These are phyloP conservation scores for Hemiscyllium ocellatum DNA, from an alignment of 2,113 vertebrate species.

Conservation along the genomic window DNA sequence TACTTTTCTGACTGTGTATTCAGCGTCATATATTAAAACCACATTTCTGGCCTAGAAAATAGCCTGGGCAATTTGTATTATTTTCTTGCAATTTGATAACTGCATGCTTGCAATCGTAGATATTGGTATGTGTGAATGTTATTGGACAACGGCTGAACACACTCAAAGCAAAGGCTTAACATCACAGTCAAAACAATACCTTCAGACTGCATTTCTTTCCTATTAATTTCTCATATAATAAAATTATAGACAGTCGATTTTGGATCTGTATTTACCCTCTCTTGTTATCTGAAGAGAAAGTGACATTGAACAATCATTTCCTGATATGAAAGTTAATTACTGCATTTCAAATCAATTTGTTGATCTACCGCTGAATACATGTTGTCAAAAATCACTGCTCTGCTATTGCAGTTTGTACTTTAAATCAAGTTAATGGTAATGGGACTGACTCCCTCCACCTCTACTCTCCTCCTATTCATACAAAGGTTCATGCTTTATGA, in stretches of 20 bases:
- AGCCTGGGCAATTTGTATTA: no score
- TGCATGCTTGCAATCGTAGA: not conserved
- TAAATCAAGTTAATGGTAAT: not conserved
- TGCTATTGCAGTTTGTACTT: not conserved
- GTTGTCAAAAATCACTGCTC: not conserved
- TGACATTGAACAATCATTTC: not conserved
- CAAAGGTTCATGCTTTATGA: not conserved
- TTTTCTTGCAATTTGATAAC: constrained; percentile 5
- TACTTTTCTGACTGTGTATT: not conserved
- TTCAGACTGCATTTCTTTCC: not conserved
- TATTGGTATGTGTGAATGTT: not conserved
- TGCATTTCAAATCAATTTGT: not conserved
- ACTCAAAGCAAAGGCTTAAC: constrained; percentile 6
- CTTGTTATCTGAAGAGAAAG: not conserved
- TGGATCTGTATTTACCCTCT: not conserved
- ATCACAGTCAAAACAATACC: not conserved
- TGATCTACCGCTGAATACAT: not conserved
- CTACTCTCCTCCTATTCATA: no score
- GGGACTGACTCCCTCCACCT: not conserved
- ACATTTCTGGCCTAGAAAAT: not conserved
- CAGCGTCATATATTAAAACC: not conserved
- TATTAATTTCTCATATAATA: not conserved
- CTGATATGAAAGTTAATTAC: not conserved
- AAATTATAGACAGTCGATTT: not conserved
- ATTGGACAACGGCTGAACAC: not conserved